Percentiles rank a stretch among this genome's conserved stretches.
phyloP scores from a whole-genome alignment of 2,113 vertebrate genomes.

The Brachirus orientalis region DNA sequence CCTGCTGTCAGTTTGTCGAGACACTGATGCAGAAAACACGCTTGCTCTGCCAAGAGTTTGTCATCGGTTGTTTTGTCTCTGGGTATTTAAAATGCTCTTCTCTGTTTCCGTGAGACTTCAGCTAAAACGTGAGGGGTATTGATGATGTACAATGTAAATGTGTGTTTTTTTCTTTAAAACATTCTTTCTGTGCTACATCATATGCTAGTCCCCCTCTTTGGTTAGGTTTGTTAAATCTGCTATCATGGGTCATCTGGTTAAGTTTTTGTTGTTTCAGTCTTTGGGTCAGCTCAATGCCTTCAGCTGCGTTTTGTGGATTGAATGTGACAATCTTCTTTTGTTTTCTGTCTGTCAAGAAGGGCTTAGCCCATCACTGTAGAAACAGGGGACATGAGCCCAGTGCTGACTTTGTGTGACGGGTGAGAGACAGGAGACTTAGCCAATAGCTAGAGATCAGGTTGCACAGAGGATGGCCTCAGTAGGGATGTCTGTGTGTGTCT shows the following conservation, averaged over 20 bases:
- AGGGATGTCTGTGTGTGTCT: slow-evolving; percentile 50
- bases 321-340: slow-evolving; percentile 58
- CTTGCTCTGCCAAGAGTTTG: slow-evolving; percentile 60
- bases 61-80: slow-evolving; percentile 54
- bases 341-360: slow-evolving; percentile 54
- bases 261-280: slow-evolving; percentile 32
- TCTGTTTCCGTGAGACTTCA: slow-evolving; percentile 53
- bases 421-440: slow-evolving; percentile 64
- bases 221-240: slow-evolving; percentile 18
- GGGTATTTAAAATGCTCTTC: slow-evolving; percentile 58
- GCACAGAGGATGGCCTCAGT: slow-evolving; percentile 65
- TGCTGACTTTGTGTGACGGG: slow-evolving; percentile 74
- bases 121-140: slow-evolving; percentile 30
- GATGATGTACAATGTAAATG: slow-evolving; percentile 56
- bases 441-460: slow-evolving; percentile 76
- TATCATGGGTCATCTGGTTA: slow-evolving; percentile 24
- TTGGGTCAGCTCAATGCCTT: slow-evolving; percentile 57
- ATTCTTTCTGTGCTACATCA: slow-evolving; percentile 43
- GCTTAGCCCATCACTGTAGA: slow-evolving; percentile 67
- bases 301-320: slow-evolving; percentile 45
- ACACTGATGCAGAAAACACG: slow-evolving; percentile 67
- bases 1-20: slow-evolving; percentile 64
- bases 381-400: slow-evolving; percentile 65
- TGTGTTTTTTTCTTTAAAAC: slow-evolving; percentile 51
- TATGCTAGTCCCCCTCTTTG: not conserved